phyloP scores from a whole-genome alignment of 2,113 vertebrate genomes.

The Pogona vitticeps region DNA sequence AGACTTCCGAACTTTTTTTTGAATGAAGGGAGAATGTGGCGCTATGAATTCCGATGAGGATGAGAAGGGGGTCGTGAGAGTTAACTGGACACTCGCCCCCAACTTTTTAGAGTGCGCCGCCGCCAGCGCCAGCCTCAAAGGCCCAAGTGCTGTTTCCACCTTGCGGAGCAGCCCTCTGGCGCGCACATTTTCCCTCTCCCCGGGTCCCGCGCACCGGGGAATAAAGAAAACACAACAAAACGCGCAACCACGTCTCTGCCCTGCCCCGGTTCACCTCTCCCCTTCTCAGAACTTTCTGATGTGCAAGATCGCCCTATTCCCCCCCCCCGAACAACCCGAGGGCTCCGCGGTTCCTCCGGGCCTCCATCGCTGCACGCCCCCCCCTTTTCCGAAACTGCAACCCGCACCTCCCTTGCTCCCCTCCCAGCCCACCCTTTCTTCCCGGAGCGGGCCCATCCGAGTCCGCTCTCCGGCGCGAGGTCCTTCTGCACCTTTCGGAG shows the following conservation, averaged over 20 bases:
- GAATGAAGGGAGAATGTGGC: no score
- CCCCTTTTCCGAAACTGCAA: no score
- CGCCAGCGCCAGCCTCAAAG: no score
- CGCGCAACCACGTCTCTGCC: background rate
- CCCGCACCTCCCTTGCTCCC: background rate
- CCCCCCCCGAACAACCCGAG: no score
- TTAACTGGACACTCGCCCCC: background rate
- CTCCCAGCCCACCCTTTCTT: no score
- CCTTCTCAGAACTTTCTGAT: background rate
- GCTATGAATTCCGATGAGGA: background rate
- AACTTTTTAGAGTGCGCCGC: background rate
- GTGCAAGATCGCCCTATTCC: background rate
- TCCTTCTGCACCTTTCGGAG: background rate
- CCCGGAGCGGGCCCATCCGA: no score
- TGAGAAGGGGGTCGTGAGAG: background rate
- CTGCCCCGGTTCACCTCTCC: background rate
- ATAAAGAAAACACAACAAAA: no score
- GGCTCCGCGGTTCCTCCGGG: slow-evolving; percentile 16
- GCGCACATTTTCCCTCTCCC: background rate
- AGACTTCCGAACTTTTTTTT: background rate
- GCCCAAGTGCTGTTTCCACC: no score
- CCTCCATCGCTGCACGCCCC: background rate
- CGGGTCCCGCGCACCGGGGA: background rate
- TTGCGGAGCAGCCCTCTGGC: background rate
- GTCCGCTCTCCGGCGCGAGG: no score